These are phyloP conservation scores for Rhinoderma darwinii DNA, from an alignment of 2,113 vertebrate species.

Conservation along the genomic window DNA sequence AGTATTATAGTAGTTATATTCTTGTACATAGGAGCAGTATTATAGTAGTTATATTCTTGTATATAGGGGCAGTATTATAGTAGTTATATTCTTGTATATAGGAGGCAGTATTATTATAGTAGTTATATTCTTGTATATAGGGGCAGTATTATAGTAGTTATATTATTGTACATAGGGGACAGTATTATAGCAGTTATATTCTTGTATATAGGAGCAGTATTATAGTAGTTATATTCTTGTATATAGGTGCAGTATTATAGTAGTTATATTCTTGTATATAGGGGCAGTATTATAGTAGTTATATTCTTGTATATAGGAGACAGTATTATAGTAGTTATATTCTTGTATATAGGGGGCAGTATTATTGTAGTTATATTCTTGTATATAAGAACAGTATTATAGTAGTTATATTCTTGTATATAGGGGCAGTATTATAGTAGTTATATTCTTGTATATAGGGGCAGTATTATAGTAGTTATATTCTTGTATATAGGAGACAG, in stretches of 20 bases:
- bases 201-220: too few species aligned
- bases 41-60: slow-evolving; percentile 5
- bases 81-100: background rate
- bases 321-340: slow-evolving; percentile 2
- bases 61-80: background rate
- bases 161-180: too few species aligned
- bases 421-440: too few species aligned
- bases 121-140: background rate
- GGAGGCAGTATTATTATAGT: background rate
- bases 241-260: too few species aligned
- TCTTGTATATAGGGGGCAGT: background rate
- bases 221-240: too few species aligned
- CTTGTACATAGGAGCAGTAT: background rate
- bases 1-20: background rate
- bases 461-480: too few species aligned
- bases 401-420: background rate
- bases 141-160: too few species aligned
- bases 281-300: background rate
- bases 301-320: background rate
- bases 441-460: too few species aligned
- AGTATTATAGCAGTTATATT: too few species aligned
- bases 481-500: too few species aligned
- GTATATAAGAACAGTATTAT: background rate
- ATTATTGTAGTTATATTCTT: background rate
- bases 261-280: too few species aligned